Evolutionary conservation across 2,888 invertebrate genomes (phyloP), one percentile per base, ranked within the genome.

Genomic region (Heliconius erato): DNA sequence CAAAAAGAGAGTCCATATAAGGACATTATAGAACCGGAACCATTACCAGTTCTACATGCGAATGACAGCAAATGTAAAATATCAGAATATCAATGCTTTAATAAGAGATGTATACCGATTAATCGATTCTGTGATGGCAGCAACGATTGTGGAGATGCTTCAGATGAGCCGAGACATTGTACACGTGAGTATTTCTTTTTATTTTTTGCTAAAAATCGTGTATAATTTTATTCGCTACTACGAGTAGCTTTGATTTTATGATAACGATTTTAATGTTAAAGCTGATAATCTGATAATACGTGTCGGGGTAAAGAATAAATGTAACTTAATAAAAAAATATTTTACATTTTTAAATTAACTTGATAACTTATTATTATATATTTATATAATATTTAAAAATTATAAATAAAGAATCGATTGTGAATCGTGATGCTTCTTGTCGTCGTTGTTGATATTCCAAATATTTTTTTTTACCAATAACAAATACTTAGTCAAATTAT

Each of bases 131-230:
- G 98, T 93, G 98, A 98, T 91, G 97, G 97, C 86, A 96, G 96
- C 86, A 97, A 98, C 91, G 98, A 98, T 90, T 98, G 98, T 89
- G 98, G 98, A 0, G 98, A 98, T 90, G 97, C 97, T 6, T 97
- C 98, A 49, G 98, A 98, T 90, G 98, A 98, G 90, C 98, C 98
- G 28, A 96, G 98, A 88, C 97, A 97, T 93, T 98, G 98, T 91
- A 97, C 98, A 92, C 97, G 98, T 98, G 94, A 98, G 98, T 97
- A 87, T 63, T 84, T 86, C 86, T 88, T 85, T 1, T n/a, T 23
- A 11, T 9, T 32, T 63, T 14, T 16, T 72, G 14, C 59, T 23
- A 11, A 7, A n/a, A 6, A 74, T 16, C 5, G 26, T 9, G 23
- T 0, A 35, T 49, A 5, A 49, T 11, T 40, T 40, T 2, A 40